These are phyloP conservation scores for Meghimatium bilineatum DNA, from an alignment of 2,888 invertebrate species.

Conservation along the genomic window DNA sequence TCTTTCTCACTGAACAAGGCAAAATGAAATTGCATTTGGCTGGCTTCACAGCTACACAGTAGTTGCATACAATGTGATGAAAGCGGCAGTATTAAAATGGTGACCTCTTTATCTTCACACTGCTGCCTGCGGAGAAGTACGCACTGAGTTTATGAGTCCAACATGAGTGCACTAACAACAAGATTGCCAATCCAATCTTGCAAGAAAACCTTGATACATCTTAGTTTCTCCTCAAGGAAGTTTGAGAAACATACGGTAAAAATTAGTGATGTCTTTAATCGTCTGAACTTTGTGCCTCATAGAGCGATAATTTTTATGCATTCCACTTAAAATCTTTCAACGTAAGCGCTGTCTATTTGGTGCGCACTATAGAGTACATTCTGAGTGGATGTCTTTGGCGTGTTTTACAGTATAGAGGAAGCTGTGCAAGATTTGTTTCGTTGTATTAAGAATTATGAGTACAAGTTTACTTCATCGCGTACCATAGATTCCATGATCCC, in stretches of 20 bases:
- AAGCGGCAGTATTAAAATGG: neutral
- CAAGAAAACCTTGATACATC: neutral
- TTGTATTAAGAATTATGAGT: too few relatives aligned
- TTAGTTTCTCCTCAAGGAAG: neutral
- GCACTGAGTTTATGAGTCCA: neutral
- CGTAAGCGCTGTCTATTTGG: too few relatives aligned
- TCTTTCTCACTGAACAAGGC: too few relatives aligned
- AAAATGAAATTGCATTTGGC: too few relatives aligned
- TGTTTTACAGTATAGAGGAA: too few relatives aligned
- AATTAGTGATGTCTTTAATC: neutral
- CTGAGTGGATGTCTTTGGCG: too few relatives aligned
- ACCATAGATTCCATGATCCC: too few relatives aligned
- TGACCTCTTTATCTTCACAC: neutral
- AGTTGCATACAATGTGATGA: neutral
- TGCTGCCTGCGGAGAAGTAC: neutral
- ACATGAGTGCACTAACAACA: neutral
- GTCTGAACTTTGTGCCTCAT: neutral
- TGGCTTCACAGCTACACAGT: neutral
- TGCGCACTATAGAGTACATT: too few relatives aligned
- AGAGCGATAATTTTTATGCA: neutral
- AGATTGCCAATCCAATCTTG: neutral
- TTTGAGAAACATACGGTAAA: neutral
- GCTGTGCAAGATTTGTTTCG: too few relatives aligned
- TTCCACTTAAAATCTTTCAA: neutral
- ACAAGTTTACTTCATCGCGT: too few relatives aligned